A percentile compares a stretch with the other conserved stretches of the same genome.
Evolutionary conservation across 2,888 invertebrate genomes (phyloP).

Genomic region (Dicycla oo): DNA sequence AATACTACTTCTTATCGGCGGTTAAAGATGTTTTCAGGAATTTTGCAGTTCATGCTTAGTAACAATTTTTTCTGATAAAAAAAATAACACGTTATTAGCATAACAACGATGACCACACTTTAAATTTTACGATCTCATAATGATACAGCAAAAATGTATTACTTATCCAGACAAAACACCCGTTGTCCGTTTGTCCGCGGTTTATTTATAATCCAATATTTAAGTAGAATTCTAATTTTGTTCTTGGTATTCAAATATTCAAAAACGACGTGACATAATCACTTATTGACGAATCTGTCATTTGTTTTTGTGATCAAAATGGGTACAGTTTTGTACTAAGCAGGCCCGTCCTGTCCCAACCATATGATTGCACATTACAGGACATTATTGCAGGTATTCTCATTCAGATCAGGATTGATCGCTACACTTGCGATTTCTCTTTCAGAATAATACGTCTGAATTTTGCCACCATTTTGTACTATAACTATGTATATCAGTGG

Average conservation of each 20-base stretch:
- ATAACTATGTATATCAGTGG: background rate
- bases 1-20: background rate
- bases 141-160: slow-evolving; percentile 18
- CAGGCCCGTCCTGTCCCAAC: background rate
- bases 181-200: slow-evolving; percentile 9
- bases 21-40: slow-evolving; percentile 16
- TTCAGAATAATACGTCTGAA: background rate
- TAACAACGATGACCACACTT: slow-evolving; percentile 34
- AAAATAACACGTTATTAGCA: slow-evolving; percentile 22
- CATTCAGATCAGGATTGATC: background rate
- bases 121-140: slow-evolving; percentile 32
- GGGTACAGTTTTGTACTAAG: background rate
- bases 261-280: slow-evolving; percentile 4
- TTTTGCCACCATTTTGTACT: background rate
- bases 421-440: background rate
- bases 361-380: background rate
- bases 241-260: slow-evolving; percentile 8
- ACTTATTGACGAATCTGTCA: background rate
- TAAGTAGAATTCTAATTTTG: slow-evolving; percentile 13
- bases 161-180: slow-evolving; percentile 9
- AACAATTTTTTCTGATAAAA: slow-evolving; percentile 5
- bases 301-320: background rate
- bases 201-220: slow-evolving; percentile 14
- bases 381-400: background rate
- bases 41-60: slow-evolving; percentile 32